phyloP scores from a whole-genome alignment of 2,113 vertebrate genomes.

The Raja brachyura region DNA sequence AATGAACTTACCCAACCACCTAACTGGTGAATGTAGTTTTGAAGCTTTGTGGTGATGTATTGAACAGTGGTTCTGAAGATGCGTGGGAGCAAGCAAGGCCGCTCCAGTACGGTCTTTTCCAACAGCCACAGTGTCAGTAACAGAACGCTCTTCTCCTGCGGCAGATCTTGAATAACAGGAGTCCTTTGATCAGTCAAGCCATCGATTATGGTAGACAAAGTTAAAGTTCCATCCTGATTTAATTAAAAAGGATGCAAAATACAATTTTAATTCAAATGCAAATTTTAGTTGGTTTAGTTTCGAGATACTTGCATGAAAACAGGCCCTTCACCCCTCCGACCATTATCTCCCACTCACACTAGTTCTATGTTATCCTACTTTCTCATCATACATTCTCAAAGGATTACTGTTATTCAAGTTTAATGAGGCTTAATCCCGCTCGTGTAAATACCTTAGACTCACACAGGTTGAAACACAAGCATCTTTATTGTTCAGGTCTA shows the following conservation, averaged over 20 bases:
- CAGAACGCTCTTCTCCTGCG: conserved; percentile 59
- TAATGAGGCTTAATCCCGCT: no score
- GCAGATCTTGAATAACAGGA: conserved; percentile 49
- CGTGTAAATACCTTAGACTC: no score
- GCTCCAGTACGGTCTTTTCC: conserved; percentile 58
- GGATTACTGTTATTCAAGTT: no score
- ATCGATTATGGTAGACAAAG: conserved; percentile 52
- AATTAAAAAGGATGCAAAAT: neutral
- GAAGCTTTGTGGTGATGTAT: conserved; percentile 51
- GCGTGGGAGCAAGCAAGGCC: conserved; percentile 57
- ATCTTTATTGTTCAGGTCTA: no score
- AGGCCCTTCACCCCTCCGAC: no score
- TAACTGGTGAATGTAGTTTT: conserved; percentile 48
- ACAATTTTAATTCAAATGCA: neutral
- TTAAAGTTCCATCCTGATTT: conserved; percentile 53
- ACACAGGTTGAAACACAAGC: no score
- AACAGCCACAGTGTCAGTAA: conserved; percentile 68
- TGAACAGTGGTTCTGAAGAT: conserved; percentile 55
- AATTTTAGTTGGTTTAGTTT: no score
- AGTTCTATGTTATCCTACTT: no score
- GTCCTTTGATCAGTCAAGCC: conserved; percentile 43
- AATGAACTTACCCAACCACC: conserved; percentile 45
- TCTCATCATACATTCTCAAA: no score
- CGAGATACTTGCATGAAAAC: no score
- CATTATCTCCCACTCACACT: no score